These are phyloP conservation scores for Nomada ruficornis DNA, from an alignment of 2,888 invertebrate species.

Conservation along the genomic window DNA sequence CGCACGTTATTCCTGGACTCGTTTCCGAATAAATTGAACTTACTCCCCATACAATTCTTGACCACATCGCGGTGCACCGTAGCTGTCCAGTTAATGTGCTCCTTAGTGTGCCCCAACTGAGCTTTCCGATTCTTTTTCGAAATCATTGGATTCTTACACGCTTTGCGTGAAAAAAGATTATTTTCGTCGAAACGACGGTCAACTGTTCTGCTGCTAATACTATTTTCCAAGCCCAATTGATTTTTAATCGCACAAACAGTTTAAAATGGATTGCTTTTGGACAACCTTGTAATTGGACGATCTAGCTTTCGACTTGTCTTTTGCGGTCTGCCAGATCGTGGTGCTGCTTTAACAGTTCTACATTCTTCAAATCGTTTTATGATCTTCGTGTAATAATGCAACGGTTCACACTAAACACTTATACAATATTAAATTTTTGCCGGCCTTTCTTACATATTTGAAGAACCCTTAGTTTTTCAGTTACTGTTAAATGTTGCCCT, in stretches of 20 bases:
- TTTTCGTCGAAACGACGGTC: constrained; percentile 35
- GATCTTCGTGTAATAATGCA: too few species aligned
- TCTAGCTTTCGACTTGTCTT: too few species aligned
- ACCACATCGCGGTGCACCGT: constrained; percentile 23
- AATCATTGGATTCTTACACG: neutral
- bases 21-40: constrained; percentile 53
- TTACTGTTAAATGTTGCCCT: too few species aligned
- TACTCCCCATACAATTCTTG: constrained; percentile 37
- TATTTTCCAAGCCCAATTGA: constrained; percentile 15
- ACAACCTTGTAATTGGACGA: too few species aligned
- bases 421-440: too few species aligned
- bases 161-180: neutral
- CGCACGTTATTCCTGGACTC: constrained; percentile 37
- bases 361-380: too few species aligned
- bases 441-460: too few species aligned
- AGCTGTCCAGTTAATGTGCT: constrained; percentile 31
- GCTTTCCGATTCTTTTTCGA: constrained; percentile 34
- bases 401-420: too few species aligned
- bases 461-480: too few species aligned
- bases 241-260: neutral
- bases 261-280: too few species aligned
- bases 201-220: constrained; percentile 43
- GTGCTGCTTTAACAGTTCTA: too few species aligned
- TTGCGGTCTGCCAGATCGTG: too few species aligned
- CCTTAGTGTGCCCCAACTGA: constrained; percentile 46